phyloP scores from a whole-genome alignment of 2,113 vertebrate species.

The Perca schrenkii region DNA sequence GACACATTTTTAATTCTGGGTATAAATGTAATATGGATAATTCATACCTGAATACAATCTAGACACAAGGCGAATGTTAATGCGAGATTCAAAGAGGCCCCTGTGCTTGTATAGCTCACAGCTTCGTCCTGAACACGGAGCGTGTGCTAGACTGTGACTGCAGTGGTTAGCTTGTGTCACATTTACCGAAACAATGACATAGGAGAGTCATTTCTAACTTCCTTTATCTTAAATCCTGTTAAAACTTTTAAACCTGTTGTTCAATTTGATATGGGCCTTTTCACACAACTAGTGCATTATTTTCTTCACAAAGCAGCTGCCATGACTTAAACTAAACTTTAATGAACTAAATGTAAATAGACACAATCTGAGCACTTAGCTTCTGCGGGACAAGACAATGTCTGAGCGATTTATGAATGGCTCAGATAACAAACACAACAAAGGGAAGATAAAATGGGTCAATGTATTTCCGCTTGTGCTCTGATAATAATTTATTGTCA shows the following conservation, averaged over 20 bases:
- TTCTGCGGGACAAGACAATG: conserved; percentile 37
- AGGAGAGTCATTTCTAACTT: not conserved
- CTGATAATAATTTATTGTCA: conserved; percentile 56
- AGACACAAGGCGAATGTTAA: conserved; percentile 48
- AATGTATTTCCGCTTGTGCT: conserved; percentile 62
- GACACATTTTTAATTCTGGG: conserved; percentile 57
- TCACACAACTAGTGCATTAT: conserved; percentile 14
- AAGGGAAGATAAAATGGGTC: conserved; percentile 63
- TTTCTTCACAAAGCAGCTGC: conserved; percentile 16
- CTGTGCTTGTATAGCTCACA: conserved; percentile 3
- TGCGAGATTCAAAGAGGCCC: conserved; percentile 20
- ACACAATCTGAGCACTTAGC: conserved; percentile 45
- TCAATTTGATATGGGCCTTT: conserved; percentile 19
- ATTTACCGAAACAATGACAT: conserved; percentile 18
- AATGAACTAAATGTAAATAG: conserved; percentile 51
- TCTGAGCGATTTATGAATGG: conserved; percentile 67
- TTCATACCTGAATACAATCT: conserved; percentile 62
- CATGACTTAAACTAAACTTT: conserved; percentile 25
- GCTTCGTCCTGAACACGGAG: conserved; percentile 13
- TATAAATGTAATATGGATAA: conserved; percentile 64
- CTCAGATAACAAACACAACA: conserved; percentile 64
- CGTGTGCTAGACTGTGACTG: conserved; percentile 21
- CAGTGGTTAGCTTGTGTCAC: conserved; percentile 8
- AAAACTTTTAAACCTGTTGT: not conserved
- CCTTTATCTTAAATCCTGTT: conserved; percentile 1